Evolutionary conservation across 30 jellyfish, hydroid and myxozoan species (phyloP).

Genomic region (Rhopilema esculentum): DNA sequence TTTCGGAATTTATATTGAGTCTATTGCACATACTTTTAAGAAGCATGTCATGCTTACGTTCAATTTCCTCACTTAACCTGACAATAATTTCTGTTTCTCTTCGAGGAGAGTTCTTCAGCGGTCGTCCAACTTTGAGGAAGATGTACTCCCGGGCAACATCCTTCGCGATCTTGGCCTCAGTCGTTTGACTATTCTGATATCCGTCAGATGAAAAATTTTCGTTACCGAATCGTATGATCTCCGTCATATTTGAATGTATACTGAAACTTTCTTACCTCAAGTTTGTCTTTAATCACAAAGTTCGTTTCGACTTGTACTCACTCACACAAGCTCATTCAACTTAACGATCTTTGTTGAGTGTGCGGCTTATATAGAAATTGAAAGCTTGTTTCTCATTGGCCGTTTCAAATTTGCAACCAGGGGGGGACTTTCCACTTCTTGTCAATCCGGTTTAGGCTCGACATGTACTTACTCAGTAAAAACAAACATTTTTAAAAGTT

Average conservation of each 20-base stretch:
- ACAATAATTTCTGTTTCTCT: constrained; percentile 87
- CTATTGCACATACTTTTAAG: constrained; percentile 94
- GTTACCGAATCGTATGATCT: constrained; percentile 8
- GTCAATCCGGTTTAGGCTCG: neutral
- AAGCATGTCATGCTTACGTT: constrained; percentile 86
- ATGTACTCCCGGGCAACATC: constrained; percentile 89
- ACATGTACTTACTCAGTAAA: no score
- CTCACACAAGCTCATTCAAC: neutral
- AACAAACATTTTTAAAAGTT: no score
- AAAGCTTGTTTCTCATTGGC: neutral
- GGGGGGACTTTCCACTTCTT: neutral
- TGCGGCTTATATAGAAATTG: neutral
- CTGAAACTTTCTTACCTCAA: no score
- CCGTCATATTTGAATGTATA: neutral
- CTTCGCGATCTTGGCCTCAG: constrained; percentile 95
- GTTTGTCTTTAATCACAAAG: no score
- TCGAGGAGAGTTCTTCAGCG: constrained; percentile 77
- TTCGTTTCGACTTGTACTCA: no score
- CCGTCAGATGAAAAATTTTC: constrained; percentile 63
- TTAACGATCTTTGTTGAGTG: neutral
- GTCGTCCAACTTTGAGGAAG: constrained; percentile 80
- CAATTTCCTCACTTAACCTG: constrained; percentile 88
- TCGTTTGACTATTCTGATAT: constrained; percentile 61
- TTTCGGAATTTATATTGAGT: constrained; percentile 78
- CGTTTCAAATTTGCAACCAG: neutral